These are phyloP conservation scores for Congeria kusceri DNA, from an alignment of 2,888 invertebrate genomes.

Conservation along the genomic window DNA sequence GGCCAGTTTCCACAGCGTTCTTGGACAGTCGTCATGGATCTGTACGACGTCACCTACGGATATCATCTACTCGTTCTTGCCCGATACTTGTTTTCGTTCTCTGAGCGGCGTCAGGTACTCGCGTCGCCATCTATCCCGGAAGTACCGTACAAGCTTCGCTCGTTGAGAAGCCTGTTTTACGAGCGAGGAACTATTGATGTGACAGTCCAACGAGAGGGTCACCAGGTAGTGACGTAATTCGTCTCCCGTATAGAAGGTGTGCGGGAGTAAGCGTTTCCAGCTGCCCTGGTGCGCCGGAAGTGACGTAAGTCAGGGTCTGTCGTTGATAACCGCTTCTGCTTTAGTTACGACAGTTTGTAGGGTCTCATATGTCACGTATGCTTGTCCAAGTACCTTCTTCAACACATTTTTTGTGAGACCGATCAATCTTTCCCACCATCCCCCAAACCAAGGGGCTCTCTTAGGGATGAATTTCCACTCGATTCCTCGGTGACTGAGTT, in stretches of 20 bases:
- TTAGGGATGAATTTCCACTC: slow-evolving; percentile 54
- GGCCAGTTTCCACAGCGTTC: background rate
- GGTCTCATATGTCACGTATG: slow-evolving; percentile 25
- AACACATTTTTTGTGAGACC: slow-evolving; percentile 42
- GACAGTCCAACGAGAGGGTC: background rate
- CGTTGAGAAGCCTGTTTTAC: slow-evolving; percentile 7
- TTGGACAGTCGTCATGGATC: background rate
- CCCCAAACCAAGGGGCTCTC: slow-evolving; percentile 57
- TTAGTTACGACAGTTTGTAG: slow-evolving; percentile 51
- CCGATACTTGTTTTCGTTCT: slow-evolving; percentile 11
- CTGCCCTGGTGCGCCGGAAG: slow-evolving; percentile 17
- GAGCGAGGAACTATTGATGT: background rate
- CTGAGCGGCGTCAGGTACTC: slow-evolving; percentile 33
- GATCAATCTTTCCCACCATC: slow-evolving; percentile 60
- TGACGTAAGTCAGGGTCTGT: slow-evolving; percentile 53
- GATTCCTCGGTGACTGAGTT: slow-evolving; percentile 10
- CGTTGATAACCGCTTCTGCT: slow-evolving; percentile 49
- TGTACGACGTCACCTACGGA: background rate
- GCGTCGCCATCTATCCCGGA: slow-evolving; percentile 39
- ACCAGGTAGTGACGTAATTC: slow-evolving; percentile 32
- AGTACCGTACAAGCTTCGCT: slow-evolving; percentile 26
- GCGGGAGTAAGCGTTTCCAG: slow-evolving; percentile 50
- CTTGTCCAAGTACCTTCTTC: slow-evolving; percentile 29
- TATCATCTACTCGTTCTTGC: slow-evolving; percentile 18
- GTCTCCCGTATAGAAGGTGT: slow-evolving; percentile 45